Base-by-base conservation (phyloP, 2,113 vertebrate genomes). In the Brachyhypopomus gauderio region DNA sequence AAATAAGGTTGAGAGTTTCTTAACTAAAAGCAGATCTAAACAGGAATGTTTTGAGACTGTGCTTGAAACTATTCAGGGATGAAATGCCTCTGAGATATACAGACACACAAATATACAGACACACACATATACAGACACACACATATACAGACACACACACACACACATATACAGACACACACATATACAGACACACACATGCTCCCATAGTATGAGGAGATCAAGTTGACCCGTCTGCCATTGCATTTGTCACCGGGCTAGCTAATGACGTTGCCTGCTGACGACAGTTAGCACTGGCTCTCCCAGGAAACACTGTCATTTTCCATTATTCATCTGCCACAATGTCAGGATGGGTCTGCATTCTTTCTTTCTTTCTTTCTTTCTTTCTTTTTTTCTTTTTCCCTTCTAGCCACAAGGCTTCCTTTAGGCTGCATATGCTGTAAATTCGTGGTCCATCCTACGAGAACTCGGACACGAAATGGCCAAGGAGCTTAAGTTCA, bases 271-370 rank as follows among this genome's bases (percentile, higher is more conserved):
- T 16, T 81, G 52, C 64, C 27, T 81, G 45, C 34, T 75, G 19
- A 75, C 4, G 34, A 80, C 78, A 75, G 73, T 25, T 60, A 58
- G 20, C n/a, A 16, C 59, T 80, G 41, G 34, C 25, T 72, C 34
- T 77, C 62, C 6, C 34, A 36, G 72, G 23, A 55, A 79, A 80
- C 66, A 36, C 22, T 84, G 69, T 72, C 56, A 76, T 66, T 63
- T 69, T 69, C 70, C 20, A 69, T 81, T 81, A 80, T 80, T 81
- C 72, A 36, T 34, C 11, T 84, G 66, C 52, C 66, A 76, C 22
- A 76, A 75, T 55, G 27, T 30, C 17, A 8, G 9, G 27, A 64
- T 0, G 36, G 77, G 56, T 55, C n/a, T 14, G 12, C n/a, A n/a
- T n/a, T n/a, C n/a, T n/a, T n/a, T n/a, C n/a, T n/a, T 52, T n/a